These are phyloP conservation scores for Cephus spinipes DNA, from an alignment of 2,888 invertebrate species.

Conservation along the genomic window DNA sequence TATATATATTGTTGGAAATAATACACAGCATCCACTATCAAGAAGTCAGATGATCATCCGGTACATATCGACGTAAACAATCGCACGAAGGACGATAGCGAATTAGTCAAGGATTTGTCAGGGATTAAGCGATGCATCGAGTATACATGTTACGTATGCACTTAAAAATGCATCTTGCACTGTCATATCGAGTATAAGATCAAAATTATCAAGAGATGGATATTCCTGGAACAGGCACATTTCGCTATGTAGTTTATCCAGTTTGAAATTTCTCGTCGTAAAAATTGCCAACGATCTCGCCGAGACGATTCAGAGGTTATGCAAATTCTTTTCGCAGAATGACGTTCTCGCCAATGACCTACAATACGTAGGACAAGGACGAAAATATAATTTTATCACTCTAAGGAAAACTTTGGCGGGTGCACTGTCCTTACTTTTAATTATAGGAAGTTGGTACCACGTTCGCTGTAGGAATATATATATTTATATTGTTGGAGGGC, in stretches of 20 bases:
- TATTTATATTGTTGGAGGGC: background rate
- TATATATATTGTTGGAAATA: too few relatives aligned
- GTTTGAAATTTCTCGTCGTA: background rate
- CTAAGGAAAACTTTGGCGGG: background rate
- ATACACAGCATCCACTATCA: too few relatives aligned
- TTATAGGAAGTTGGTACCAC: too few relatives aligned
- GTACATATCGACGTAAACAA: too few relatives aligned
- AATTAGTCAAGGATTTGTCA: too few relatives aligned
- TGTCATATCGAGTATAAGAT: background rate
- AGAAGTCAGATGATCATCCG: too few relatives aligned
- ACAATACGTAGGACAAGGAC: background rate
- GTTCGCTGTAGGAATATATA: background rate
- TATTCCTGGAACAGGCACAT: background rate
- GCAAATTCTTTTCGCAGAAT: background rate
- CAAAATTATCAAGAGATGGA: background rate
- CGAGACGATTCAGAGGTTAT: background rate
- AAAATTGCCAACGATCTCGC: background rate
- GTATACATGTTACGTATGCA: background rate
- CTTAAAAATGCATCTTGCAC: background rate
- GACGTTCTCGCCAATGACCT: background rate
- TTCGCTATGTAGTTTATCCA: background rate
- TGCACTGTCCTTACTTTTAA: background rate
- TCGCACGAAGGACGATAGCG: too few relatives aligned
- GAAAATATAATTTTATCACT: background rate
- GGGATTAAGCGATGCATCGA: too few relatives aligned